Percentiles rank a stretch among this genome's conserved stretches.
Evolutionary conservation across 2,888 invertebrate genomes (phyloP).

Genomic region (Euphydryas editha): DNA sequence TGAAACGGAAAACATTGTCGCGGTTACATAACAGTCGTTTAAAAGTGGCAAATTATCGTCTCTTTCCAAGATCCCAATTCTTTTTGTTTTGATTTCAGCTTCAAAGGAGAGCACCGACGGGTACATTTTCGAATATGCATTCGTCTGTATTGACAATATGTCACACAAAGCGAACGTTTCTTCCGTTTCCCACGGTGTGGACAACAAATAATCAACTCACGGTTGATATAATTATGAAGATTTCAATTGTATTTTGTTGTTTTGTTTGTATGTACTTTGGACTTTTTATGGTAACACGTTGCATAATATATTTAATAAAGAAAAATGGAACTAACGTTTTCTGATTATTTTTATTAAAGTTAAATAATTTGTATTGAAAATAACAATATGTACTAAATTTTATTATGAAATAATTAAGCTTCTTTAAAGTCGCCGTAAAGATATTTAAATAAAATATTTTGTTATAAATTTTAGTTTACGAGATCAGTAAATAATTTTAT

Average conservation of each 20-base stretch:
- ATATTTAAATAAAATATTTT: neutral
- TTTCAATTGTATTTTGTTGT: neutral
- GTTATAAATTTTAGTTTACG: neutral
- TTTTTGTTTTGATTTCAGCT: conserved; percentile 34
- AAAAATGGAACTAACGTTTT: too few relatives aligned
- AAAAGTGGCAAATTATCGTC: conserved; percentile 18
- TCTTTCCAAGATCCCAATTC: conserved; percentile 25
- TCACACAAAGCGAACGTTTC: conserved; percentile 26
- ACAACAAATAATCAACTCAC: neutral
- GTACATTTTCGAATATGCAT: conserved; percentile 18
- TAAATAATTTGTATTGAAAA: too few relatives aligned
- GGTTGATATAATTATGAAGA: neutral
- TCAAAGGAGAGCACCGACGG: conserved; percentile 29
- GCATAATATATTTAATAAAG: neutral
- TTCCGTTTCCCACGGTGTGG: conserved; percentile 21
- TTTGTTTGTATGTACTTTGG: neutral
- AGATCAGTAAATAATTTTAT: neutral
- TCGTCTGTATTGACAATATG: conserved; percentile 21
- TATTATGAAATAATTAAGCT: neutral
- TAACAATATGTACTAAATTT: neutral
- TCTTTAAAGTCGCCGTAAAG: neutral
- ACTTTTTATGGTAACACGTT: neutral
- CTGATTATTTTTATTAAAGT: too few relatives aligned
- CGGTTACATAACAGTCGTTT: conserved; percentile 5
- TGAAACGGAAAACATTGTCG: neutral